A percentile compares a stretch with the other conserved stretches of the same genome.
phyloP scores from a whole-genome alignment of 2,797 vertebrate genomes.

The Mallotus villosus region DNA sequence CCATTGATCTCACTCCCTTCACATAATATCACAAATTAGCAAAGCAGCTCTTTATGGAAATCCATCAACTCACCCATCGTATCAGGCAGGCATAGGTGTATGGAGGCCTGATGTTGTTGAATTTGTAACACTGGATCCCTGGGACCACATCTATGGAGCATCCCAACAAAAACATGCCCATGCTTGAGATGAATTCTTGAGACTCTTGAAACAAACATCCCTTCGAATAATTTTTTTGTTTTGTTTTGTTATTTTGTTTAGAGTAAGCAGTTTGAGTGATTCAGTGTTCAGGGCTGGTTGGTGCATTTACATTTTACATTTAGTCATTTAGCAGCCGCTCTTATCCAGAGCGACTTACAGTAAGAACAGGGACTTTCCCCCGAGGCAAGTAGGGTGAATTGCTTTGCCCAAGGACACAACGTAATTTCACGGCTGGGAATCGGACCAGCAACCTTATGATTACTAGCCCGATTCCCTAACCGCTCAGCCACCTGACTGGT shows the following conservation, averaged over 20 bases:
- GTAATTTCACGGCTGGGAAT: too few relatives aligned
- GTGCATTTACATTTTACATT: too few relatives aligned
- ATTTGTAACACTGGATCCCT: conserved; percentile 81
- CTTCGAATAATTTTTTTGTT: not conserved
- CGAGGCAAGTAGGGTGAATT: too few relatives aligned
- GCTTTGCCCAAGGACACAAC: too few relatives aligned
- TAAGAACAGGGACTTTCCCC: too few relatives aligned
- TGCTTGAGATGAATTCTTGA: not conserved
- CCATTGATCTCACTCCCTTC: not conserved
- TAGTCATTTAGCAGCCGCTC: too few relatives aligned
- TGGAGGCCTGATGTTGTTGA: conserved; percentile 82
- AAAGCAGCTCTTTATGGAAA: not conserved
- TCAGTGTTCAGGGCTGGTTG: not conserved
- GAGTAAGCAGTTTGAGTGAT: not conserved
- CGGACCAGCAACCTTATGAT: too few relatives aligned
- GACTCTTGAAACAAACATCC: not conserved
- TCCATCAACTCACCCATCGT: conserved; percentile 78
- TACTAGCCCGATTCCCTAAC: too few relatives aligned
- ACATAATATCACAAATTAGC: not conserved
- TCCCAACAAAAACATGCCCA: not conserved
- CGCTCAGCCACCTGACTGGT: too few relatives aligned
- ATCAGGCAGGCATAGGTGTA: conserved; percentile 88
- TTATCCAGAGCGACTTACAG: too few relatives aligned
- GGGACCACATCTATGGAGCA: conserved; percentile 73
- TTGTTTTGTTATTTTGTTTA: too few relatives aligned